Percentiles rank a stretch among this genome's conserved stretches.
Evolutionary conservation across 2,888 invertebrate genomes (phyloP).

Genomic region (Lamproptera curius): DNA sequence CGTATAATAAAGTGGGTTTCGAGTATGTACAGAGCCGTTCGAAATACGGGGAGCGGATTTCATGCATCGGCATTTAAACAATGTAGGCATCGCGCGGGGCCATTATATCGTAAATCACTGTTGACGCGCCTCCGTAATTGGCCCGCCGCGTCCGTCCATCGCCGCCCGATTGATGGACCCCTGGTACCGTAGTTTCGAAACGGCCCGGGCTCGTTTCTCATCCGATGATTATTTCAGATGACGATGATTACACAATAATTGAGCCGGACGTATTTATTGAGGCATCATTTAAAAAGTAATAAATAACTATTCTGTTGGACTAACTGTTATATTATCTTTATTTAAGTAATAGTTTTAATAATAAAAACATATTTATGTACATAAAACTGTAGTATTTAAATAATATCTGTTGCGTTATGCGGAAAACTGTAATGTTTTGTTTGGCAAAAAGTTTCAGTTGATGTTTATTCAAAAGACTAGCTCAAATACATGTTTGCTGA

Average conservation of each 20-base stretch:
- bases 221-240: neutral
- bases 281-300: too few species aligned
- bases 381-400: too few species aligned
- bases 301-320: too few species aligned
- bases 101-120: conserved; percentile 72
- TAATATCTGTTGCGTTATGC: too few species aligned
- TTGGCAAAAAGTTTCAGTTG: too few species aligned
- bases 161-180: conserved; percentile 52
- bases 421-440: too few species aligned
- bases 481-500: too few species aligned
- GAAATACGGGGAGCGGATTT: conserved; percentile 24
- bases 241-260: neutral
- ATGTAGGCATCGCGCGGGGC: conserved; percentile 59
- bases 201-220: conserved; percentile 17
- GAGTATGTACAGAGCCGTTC: conserved; percentile 12
- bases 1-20: conserved; percentile 1
- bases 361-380: too few species aligned
- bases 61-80: conserved; percentile 55
- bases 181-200: conserved; percentile 46
- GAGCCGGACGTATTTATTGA: neutral
- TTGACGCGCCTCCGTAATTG: conserved; percentile 68
- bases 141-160: conserved; percentile 47
- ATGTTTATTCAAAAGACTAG: too few species aligned
- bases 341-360: too few species aligned
- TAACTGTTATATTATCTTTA: too few species aligned